Conservation (phyloP, 2,888 invertebrate genomes). For the Galeruca laticollis region DNA sequence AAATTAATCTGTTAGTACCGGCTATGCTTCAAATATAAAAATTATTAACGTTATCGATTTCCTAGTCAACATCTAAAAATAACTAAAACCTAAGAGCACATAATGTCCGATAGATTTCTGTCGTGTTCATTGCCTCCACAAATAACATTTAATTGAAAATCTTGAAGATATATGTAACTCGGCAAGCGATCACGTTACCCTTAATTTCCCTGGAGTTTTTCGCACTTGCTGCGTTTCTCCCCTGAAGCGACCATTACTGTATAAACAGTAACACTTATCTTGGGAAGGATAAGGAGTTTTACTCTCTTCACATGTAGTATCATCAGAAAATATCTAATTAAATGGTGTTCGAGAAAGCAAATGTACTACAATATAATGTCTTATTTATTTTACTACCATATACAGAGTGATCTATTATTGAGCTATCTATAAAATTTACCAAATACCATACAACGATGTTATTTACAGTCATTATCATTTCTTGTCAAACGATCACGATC, state of each 20-base stretch:
- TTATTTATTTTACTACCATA: background rate
- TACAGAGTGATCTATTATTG: background rate
- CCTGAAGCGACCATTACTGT: conserved; percentile 10
- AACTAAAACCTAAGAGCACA: background rate
- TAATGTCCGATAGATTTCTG: conserved; percentile 1
- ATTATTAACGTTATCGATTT: background rate
- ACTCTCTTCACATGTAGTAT: background rate
- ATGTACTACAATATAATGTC: background rate
- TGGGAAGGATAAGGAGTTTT: background rate
- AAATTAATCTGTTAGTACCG: background rate
- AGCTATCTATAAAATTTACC: too few species aligned
- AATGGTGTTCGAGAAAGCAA: background rate
- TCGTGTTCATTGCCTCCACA: conserved; percentile 2
- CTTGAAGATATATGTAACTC: conserved; percentile 26
- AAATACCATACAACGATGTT: too few species aligned
- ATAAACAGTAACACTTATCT: conserved; percentile 1
- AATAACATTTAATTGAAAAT: conserved; percentile 20
- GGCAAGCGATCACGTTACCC: conserved; percentile 29
- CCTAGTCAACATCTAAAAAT: background rate
- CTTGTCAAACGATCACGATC: too few species aligned
- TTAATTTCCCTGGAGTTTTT: conserved; percentile 42
- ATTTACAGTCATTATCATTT: too few species aligned
- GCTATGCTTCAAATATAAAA: background rate
- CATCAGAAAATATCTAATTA: background rate
- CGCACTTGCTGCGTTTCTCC: conserved; percentile 21